Evolutionary conservation across 2,113 vertebrate genomes (phyloP), one percentile per base, ranked within the genome.

Genomic region (Hirundichthys speculiger): DNA sequence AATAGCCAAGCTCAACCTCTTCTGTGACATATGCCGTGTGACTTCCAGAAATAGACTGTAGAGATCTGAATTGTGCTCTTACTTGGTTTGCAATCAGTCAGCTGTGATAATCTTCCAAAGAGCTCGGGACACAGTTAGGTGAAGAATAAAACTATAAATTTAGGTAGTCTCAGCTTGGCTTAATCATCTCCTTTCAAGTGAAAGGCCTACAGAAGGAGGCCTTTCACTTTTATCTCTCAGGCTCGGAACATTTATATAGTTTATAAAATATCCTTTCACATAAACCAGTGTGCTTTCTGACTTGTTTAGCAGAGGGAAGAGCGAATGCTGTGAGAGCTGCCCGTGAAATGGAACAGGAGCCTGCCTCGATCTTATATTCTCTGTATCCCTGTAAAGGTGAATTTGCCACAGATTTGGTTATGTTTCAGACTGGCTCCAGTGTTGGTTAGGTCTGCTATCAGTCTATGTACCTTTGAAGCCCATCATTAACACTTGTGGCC

Each of bases 321-420:
- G 20, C 38, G 55, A 38, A 15, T 13, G 30, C 1, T 42, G 43
- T 50, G 47, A 63, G 69, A 69, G 19, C 54, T 50, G 49, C 30
- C 50, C 48, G 12, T 45, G 3, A 22, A 39, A n/a, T 19, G 48
- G 22, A 14, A 15, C 43, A 24, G 58, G 19, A 1, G n/a, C 21
- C 5, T n/a, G 48, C 53, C 41, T 71, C 64, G 65, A 74, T 67
- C 69, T 71, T 15, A 3, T 56, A 70, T 70, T 80, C 73, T 59
- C 38, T 50, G 47, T 56, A 13, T 67, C 16, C 30, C 34, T 57
- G 18, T 21, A n/a, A 53, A 58, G 46, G 34, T 24, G 45, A 64
- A 61, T 14, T 45, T 16, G 22, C 57, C 62, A 56, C 77, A 34
- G 57, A 14, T 55, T 64, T 69, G 42, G 40, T 34, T 15, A 47